Evolutionary conservation across 92 coral and sea anemone species (phyloP), one percentile per base, ranked within the genome.

Genomic region (Ricordea florida): DNA sequence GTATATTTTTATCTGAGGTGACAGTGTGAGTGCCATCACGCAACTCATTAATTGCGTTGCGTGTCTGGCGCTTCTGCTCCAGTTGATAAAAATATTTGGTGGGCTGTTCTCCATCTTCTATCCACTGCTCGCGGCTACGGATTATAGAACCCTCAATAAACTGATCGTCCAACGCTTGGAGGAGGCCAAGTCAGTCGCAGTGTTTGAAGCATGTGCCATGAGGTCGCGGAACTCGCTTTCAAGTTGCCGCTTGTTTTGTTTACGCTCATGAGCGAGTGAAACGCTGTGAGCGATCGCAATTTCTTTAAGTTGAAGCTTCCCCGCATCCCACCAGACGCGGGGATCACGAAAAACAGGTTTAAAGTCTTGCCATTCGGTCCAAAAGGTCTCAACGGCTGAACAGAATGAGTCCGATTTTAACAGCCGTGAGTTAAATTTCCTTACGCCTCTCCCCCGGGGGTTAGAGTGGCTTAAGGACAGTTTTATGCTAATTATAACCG

Each of bases 101-200:
- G 5, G 69, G 51, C 24, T 34, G 34, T 72, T 56, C 69, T 15
- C 69, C 69, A 4, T 31, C 16, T 13, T 58, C 57, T 2, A 32
- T 55, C 78, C 78, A 71, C 1, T 42, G 33, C 14, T 35, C 78
- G 6, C 36, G 33, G 13, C 78, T 71, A 1, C 71, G 66, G 15
- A 73, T 4, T 1, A 55, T 40, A 21, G 18, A 8, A 0, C 72
- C 57, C 30, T 40, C 29, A 26, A 65, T 14, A 17, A 1, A 4
- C 0, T 33, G 11, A 10, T 66, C 58, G 1, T 47, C 32, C 4
- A 20, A 30, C 2, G 59, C 31, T 9, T 46, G 4, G 6, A 66
- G 6, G 22, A 29, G 73, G 0, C 3, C 10, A 31, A 18, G 32
- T 29, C 53, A 27, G 2, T n/a, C 23, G 59, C 22, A 9, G 52